Evolutionary conservation across 2,797 vertebrate genomes (phyloP).

Genomic region (Oceanodroma leucorhoa): DNA sequence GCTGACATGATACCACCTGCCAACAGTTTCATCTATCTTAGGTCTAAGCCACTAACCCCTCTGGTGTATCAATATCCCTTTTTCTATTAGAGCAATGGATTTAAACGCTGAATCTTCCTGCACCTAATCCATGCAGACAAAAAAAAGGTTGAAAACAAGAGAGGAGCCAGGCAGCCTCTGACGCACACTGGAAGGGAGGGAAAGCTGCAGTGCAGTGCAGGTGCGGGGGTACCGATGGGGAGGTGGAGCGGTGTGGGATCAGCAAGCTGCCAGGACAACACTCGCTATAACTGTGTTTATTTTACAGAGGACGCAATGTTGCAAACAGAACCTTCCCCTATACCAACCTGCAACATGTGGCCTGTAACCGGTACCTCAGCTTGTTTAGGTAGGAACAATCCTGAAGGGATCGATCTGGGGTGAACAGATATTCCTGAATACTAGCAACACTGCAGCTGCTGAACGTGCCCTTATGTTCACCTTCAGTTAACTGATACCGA

Average conservation of each 20-base stretch:
- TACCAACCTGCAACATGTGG: not conserved
- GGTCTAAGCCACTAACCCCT: not conserved
- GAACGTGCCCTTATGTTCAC: not conserved
- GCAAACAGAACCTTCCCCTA: not conserved
- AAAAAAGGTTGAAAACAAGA: not conserved
- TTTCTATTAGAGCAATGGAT: fast-evolving
- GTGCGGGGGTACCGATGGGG: fast-evolving
- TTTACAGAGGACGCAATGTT: not conserved
- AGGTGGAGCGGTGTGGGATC: fast-evolving
- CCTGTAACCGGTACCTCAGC: fast-evolving
- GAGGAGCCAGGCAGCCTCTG: not conserved
- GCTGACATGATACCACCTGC: not conserved
- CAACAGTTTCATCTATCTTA: not conserved
- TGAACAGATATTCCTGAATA: not conserved
- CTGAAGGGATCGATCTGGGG: not conserved
- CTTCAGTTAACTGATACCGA: not conserved
- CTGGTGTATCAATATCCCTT: not conserved
- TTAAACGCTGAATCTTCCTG: not conserved
- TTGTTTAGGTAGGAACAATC: not conserved
- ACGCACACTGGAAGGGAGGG: fast-evolving
- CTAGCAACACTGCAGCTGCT: not conserved
- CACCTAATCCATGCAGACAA: not conserved
- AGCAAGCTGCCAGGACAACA: not conserved
- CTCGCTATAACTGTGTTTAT: not conserved
- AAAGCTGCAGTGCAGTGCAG: not conserved